Evolutionary conservation across 2,797 vertebrate species (phyloP).

Genomic region (Strix occidentalis): DNA sequence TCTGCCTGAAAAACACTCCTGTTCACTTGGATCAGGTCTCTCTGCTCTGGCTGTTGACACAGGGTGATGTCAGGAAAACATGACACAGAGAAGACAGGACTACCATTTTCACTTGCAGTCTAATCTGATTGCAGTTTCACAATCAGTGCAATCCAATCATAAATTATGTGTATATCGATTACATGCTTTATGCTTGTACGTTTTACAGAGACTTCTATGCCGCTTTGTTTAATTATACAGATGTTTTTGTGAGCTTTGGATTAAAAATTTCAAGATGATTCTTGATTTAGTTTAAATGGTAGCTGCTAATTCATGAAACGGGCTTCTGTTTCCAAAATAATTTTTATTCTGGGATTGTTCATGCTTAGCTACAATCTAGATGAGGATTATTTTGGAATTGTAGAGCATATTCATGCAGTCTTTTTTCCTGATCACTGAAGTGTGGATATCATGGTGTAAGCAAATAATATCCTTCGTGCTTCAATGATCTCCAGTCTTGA

Average conservation of each 20-base stretch:
- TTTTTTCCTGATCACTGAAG: slow-evolving; percentile 36
- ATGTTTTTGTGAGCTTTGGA: background rate
- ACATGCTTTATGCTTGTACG: background rate
- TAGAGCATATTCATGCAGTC: background rate
- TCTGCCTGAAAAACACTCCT: background rate
- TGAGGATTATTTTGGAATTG: slow-evolving; percentile 36
- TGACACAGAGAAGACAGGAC: background rate
- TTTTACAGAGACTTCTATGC: background rate
- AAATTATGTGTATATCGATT: background rate
- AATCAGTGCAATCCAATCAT: background rate
- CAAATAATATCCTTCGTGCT: slow-evolving; percentile 53
- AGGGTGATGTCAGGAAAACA: background rate
- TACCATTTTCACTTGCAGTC: background rate
- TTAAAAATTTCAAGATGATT: background rate
- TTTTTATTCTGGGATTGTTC: background rate
- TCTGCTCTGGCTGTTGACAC: background rate
- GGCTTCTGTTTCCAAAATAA: background rate
- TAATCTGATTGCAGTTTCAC: background rate
- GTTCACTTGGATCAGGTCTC: background rate
- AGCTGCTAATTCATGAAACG: background rate
- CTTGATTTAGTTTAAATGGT: background rate
- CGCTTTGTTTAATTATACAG: background rate
- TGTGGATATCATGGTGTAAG: slow-evolving; percentile 55
- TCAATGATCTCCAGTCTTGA: slow-evolving; percentile 23
- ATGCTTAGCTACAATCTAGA: background rate